phyloP scores from a whole-genome alignment of 2,888 invertebrate species.

The Hydriomena furcata region DNA sequence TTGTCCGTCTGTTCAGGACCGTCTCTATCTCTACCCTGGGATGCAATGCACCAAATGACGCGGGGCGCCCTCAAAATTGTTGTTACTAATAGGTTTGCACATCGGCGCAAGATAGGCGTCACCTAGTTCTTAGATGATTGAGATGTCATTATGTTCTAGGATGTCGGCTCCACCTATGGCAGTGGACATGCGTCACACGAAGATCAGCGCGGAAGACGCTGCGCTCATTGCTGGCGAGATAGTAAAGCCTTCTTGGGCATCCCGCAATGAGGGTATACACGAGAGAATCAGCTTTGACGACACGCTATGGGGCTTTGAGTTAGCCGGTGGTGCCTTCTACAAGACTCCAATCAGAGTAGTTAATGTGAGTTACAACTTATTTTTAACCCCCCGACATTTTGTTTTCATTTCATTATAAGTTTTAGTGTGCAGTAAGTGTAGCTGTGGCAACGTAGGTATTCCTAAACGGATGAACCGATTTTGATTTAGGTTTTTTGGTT shows the following conservation, averaged over 20 bases:
- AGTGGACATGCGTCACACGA: slow-evolving; percentile 60
- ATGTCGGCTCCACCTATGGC: slow-evolving; percentile 42
- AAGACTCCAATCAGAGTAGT: slow-evolving; percentile 67
- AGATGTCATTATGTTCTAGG: slow-evolving; percentile 11
- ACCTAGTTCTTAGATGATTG: too few relatives aligned
- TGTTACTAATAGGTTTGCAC: too few relatives aligned
- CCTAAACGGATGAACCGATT: too few relatives aligned
- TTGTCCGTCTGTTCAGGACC: too few relatives aligned
- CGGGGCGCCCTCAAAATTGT: too few relatives aligned
- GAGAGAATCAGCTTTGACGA: slow-evolving; percentile 74
- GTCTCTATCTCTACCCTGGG: too few relatives aligned
- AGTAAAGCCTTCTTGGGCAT: slow-evolving; percentile 66
- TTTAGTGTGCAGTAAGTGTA: too few relatives aligned
- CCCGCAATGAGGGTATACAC: slow-evolving; percentile 71
- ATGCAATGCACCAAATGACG: too few relatives aligned
- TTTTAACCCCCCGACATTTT: background rate
- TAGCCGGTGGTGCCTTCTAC: slow-evolving; percentile 69
- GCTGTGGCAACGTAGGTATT: too few relatives aligned
- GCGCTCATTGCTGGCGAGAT: slow-evolving; percentile 63
- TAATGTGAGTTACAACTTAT: slow-evolving; percentile 50
- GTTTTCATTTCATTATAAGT: too few relatives aligned
- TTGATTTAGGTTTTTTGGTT: too few relatives aligned
- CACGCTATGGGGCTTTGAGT: slow-evolving; percentile 70
- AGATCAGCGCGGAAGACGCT: slow-evolving; percentile 60
- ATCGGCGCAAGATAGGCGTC: too few relatives aligned